Evolutionary conservation across 2,797 vertebrate genomes (phyloP).

Genomic region (Myotis planiceps): DNA sequence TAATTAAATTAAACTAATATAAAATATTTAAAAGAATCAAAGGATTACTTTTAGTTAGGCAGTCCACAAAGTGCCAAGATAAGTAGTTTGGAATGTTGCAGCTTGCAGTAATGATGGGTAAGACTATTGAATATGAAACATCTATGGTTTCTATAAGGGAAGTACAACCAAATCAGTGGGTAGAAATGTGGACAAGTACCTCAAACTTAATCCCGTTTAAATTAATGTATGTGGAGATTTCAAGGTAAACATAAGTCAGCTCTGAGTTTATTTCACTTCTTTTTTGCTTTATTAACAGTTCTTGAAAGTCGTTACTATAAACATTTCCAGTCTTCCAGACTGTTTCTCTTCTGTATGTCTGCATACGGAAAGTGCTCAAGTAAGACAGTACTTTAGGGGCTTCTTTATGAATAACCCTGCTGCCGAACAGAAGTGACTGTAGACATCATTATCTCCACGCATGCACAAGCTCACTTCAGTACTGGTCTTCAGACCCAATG

Average conservation of each 20-base stretch:
- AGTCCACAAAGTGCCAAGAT: slow-evolving; percentile 63
- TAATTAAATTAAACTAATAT: slow-evolving; percentile 34
- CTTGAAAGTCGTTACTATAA: slow-evolving; percentile 66
- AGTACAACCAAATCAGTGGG: not conserved
- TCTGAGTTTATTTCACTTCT: slow-evolving; percentile 57
- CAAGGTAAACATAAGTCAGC: slow-evolving; percentile 48
- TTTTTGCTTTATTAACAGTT: slow-evolving; percentile 62
- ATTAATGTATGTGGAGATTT: slow-evolving; percentile 50
- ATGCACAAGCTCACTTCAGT: not conserved
- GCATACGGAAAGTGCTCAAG: not conserved
- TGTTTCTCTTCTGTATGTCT: slow-evolving; percentile 25
- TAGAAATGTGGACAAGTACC: not conserved
- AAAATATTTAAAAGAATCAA: slow-evolving; percentile 55
- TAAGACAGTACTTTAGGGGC: not conserved
- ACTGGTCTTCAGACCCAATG: not conserved
- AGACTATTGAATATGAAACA: not conserved
- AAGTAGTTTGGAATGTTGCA: not conserved
- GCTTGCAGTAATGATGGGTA: not conserved
- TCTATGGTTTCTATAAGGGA: slow-evolving; percentile 19
- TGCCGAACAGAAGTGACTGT: not conserved
- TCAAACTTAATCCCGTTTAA: slow-evolving; percentile 48
- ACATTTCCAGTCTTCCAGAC: slow-evolving; percentile 29
- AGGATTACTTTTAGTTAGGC: slow-evolving; percentile 66
- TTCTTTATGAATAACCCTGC: not conserved
- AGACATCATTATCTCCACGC: not conserved